Percentiles rank a stretch among this genome's conserved stretches.
Conservation (phyloP, 2,797 vertebrate species). For the Trichosurus vulpecula region DNA sequence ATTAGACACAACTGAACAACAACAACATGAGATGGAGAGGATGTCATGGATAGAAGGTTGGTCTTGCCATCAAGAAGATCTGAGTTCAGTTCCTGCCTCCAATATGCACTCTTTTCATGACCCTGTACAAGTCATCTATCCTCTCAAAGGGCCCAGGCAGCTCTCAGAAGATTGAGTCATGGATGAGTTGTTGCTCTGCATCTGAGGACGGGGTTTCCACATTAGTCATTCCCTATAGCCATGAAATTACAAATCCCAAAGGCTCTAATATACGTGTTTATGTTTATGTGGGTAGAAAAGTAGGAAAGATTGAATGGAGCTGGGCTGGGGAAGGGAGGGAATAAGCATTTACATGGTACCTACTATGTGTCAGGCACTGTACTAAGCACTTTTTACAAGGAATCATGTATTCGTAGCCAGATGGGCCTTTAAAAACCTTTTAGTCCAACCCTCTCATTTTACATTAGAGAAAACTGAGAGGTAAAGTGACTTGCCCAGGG, state of each 20-base stretch:
- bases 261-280: neutral
- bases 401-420: neutral
- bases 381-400: neutral
- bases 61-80: neutral
- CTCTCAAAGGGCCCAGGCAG: neutral
- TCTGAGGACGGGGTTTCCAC: neutral
- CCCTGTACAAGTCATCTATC: neutral
- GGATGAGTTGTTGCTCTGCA: neutral
- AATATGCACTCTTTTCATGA: neutral
- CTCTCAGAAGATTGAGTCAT: neutral
- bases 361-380: neutral
- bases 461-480: neutral
- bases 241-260: neutral
- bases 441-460: neutral
- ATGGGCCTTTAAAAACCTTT: neutral
- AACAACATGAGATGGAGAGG: neutral
- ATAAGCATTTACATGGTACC: neutral
- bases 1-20: neutral
- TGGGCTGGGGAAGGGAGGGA: neutral
- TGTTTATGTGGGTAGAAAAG: neutral
- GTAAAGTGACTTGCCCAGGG: neutral
- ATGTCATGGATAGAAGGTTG: neutral
- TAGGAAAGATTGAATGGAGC: neutral
- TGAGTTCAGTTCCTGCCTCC: neutral
- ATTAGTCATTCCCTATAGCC: neutral